Evolutionary conservation across 64 coral and sea anemone species (phyloP), one percentile per base, ranked within the genome.

Genomic region (Montipora cactus): DNA sequence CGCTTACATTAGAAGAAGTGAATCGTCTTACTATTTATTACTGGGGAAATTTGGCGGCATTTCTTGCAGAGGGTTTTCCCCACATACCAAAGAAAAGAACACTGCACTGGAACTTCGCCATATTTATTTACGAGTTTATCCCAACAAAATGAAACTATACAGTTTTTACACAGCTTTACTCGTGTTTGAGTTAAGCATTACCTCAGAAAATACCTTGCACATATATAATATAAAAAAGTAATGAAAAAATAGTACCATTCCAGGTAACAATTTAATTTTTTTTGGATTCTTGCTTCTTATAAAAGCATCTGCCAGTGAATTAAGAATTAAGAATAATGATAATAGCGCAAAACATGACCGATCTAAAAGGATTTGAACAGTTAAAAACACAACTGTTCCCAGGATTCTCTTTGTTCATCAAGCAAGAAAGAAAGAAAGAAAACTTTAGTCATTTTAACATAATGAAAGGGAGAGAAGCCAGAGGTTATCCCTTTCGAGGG

Each of bases 171-270:
- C 61, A 61, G 79, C 55, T 81, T 12, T 10, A 23, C 55, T 7
- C 45, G 49, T n/a, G 62, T 23, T 21, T 69, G 4, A 50, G 16
- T 50, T 49, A 16, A 51, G 62, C 18, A 18, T 71, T 86, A 21
- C 49, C 71, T 50, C 8, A 86, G 45, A 86, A 86, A 71, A 69
- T 86, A 71, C 46, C 23, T 13, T 50, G 61, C 82, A 51, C 45
- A 86, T 46, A 48, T 2, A 20, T 48, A 64, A 72, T 86, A 86
- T 72, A 71, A 86, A 86, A 71, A 72, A 64, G 7, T 86, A 49
- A 72, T 86, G 45, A 23, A 70, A 86, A 86, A 86, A 86, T 86
- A 72, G 64, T 3, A 48, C 49, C 46, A 62, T 86, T 16, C 19
- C 1, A 71, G 59, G 62, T 64, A 20, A 4, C 6, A 12, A 72